Evolutionary conservation across 2,113 vertebrate species (phyloP), one percentile per base, ranked within the genome.

Genomic region (Chionis minor): DNA sequence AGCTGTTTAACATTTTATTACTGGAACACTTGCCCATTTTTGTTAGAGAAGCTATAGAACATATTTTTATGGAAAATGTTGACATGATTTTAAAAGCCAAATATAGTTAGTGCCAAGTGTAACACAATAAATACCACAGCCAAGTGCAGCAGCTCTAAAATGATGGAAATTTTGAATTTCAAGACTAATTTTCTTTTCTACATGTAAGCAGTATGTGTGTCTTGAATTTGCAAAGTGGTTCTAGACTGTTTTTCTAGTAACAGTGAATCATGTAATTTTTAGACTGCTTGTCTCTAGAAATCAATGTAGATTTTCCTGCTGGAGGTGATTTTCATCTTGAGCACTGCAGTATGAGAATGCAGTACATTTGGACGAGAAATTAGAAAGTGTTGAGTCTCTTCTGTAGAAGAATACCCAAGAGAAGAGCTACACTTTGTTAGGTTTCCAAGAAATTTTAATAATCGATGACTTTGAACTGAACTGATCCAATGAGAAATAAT

Each of bases 41-140:
- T 93, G 22, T 81, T 78, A 75, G 38, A 79, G 69, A 93, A 94
- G 45, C 22, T 73, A 67, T 70, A 92, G 65, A 84, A 80, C 15
- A 6, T 75, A 61, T 90, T 92, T 96, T 92, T 65, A 63, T 77
- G 54, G 69, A 95, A 96, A 94, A 94, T 49, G 22, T 87, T 94
- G 52, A 58, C 47, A 86, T 92, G 35, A 71, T 93, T 96, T 95
- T 91, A 86, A 91, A 94, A 93, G 54, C n/a, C 69, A 95, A 94
- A 84, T 47, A 15, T 40, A 33, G 44, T 38, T 49, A 81, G 14
- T 67, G 94, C 92, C 84, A 93, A 94, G 38, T 42, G 69, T 84
- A 97, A 92, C 61, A 88, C 63, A 65, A 56, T 88, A 93, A 96
- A 93, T 84, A 80, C 51, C 22, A 51, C 79, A 84, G 81, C 65